A percentile compares a stretch with the other conserved stretches of the same genome.
Conservation (phyloP, 1,140 invertebrate species). For the Panagrolaimus sp. region DNA sequence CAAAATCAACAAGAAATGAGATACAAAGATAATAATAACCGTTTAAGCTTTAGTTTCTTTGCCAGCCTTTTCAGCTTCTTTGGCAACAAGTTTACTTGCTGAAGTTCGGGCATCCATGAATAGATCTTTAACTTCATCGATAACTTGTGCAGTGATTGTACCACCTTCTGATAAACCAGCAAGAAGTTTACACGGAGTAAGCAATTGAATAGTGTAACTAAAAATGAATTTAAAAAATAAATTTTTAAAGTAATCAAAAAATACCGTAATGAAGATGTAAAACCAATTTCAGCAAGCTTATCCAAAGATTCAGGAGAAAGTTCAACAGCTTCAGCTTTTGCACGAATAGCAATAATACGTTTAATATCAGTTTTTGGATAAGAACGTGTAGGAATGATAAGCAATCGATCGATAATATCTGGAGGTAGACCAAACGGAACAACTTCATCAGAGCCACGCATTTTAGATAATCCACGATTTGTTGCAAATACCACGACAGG, state of each 20-base stretch:
- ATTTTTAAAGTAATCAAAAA: background rate
- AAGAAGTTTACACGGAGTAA: conserved; percentile 81
- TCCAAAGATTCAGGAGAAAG: conserved; percentile 77
- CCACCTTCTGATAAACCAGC: conserved; percentile 81
- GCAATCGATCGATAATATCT: conserved; percentile 84
- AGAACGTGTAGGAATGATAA: conserved; percentile 83
- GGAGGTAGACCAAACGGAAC: conserved; percentile 70
- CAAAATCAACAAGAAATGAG: conserved; percentile 19
- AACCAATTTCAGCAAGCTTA: conserved; percentile 76
- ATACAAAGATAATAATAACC: conserved; percentile 22
- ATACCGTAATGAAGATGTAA: conserved; percentile 77
- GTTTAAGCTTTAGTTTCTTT: background rate
- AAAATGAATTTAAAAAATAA: background rate
- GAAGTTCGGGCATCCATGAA: conserved; percentile 94
- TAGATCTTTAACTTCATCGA: conserved; percentile 75
- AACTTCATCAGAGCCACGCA: conserved; percentile 26
- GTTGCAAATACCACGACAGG: conserved; percentile 99
- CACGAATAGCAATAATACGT: conserved; percentile 83
- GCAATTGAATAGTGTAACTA: conserved; percentile 76
- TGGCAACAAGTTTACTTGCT: conserved; percentile 61
- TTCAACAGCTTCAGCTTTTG: conserved; percentile 79
- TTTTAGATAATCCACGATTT: conserved; percentile 82
- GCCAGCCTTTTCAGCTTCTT: no score
- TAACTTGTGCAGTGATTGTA: conserved; percentile 66
- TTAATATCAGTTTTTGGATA: conserved; percentile 74